Base-by-base conservation (phyloP, 1,140 invertebrate species). In the Drosophila kohkoa region DNA sequence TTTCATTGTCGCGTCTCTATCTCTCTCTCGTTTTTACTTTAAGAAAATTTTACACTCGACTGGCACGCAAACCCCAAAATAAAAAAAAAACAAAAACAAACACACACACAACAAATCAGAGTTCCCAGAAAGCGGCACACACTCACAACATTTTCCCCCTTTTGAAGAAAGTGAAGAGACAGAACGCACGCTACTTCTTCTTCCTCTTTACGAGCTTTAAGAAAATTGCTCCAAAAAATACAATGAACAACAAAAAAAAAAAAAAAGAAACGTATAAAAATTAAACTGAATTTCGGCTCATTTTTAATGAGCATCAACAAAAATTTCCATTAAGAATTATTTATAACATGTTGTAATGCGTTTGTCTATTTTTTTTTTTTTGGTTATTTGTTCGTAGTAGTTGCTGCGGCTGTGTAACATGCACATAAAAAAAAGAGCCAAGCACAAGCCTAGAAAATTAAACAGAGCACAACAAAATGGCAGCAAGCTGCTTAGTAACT, bases 381-480 rank as follows among this genome's bases (percentile, higher is more conserved):
- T 25, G 3, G 20, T 25, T 25, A 25, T 25, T 25, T 25, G 20
- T 25, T 25, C 20, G 20, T 25, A 25, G 20, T 43, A 43, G 1
- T 43, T 54, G 30, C 43, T 77, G 30, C 32, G 51, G 30, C 67
- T 62, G 58, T 65, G 79, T 60, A 81, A 72, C 59, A 35, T 49
- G 48, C 13, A 64, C 38, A 32, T 7, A 70, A 43, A 48, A 68
- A 48, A 64, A 64, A 28, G 59, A 55, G 30, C 35, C 45, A 46
- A 72, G 62, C 55, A 67, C 46, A 81, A 72, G 62, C 65, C 86
- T 85, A 89, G 81, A 89, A 89, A 89, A 89, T 57, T 75, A 89
- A 89, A 89, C 85, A 89, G 85, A 89, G 85, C 85, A 89, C 81
- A 89, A 90, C 85, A 81, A 79, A 87, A 87, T 70, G 79, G 77